Evolutionary conservation across 2,113 vertebrate genomes (phyloP).

Genomic region (Craseonycteris thonglongyai): DNA sequence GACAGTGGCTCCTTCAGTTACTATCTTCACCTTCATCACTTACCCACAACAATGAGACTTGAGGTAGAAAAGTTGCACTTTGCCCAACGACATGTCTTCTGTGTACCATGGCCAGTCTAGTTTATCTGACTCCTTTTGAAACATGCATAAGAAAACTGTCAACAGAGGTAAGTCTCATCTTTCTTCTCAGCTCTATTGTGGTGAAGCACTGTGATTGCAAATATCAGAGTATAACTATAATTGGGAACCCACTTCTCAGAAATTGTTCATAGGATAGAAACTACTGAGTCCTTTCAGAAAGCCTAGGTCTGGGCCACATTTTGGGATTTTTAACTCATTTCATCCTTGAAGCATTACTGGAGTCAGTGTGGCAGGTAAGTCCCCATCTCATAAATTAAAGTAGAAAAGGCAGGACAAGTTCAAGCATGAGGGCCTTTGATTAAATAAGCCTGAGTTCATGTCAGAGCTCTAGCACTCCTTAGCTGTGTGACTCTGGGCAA

Average conservation of each 20-base stretch:
- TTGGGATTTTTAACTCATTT: not conserved
- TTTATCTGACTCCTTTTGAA: not conserved
- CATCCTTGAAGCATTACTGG: not conserved
- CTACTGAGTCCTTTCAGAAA: not conserved
- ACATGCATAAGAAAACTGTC: not conserved
- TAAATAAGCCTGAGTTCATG: not conserved
- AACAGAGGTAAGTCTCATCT: not conserved
- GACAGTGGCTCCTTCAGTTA: not conserved
- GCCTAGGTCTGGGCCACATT: not conserved
- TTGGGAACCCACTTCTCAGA: not conserved
- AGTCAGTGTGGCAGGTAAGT: not conserved
- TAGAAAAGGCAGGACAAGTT: not conserved
- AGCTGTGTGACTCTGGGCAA: not conserved
- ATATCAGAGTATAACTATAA: not conserved
- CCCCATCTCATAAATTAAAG: not conserved
- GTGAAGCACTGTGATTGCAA: not conserved
- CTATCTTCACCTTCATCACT: accelerated
- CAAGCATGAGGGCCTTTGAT: not conserved
- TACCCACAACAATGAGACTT: not conserved
- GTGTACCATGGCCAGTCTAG: not conserved
- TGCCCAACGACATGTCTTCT: not conserved
- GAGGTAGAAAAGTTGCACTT: not conserved
- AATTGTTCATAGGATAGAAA: not conserved
- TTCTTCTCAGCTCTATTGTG: not conserved
- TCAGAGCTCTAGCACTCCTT: not conserved